Evolutionary conservation across 2,797 vertebrate genomes (phyloP), one percentile per base, ranked within the genome.

Genomic region (Pipistrellus pygmaeus): DNA sequence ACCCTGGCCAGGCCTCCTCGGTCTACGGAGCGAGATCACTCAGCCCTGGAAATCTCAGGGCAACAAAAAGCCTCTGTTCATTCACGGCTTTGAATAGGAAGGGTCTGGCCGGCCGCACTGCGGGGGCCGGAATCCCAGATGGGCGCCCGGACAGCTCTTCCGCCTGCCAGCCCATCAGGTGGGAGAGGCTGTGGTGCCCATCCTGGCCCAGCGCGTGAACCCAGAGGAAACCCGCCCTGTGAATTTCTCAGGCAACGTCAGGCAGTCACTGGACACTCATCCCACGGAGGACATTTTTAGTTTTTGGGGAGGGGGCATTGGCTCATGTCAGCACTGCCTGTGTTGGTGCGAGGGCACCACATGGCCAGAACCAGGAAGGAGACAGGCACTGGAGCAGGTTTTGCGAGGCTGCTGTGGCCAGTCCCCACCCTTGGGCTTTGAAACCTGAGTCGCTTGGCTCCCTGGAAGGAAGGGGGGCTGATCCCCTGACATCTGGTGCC

Each of bases 61-160:
- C 60, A n/a, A 95, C 97, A 97, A 76, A 73, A 89, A 69, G 71
- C 91, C 62, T 80, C 86, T 96, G 86, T 96, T 46, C 69, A 1
- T 6, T 69, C 23, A 12, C 0, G 44, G 35, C 60, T 35, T 18
- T 27, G 15, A 64, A 18, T 73, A 69, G 86, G 18, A 9, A 32
- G 46, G 8, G 72, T 71, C 90, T 51, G 15, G 4, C 14, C 30
- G 0, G 5, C 60, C 57, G 6, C 32, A 0, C 55, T 6, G 2
- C 1, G 7, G 38, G 53, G 11, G 53, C 30, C 2, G 10, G 73
- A 25, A 13, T 46, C 51, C 1, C 32, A 64, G 83, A 64, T 0
- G 7, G 69, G 41, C 0, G 21, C 76, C 89, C 0, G 9, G 32
- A 8, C 3, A 25, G 46, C 8, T 6, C 73, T 44, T 8, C 13